A percentile compares a stretch with the other conserved stretches of the same genome.
Conservation (phyloP, 1,140 invertebrate genomes). For the Hycleus phaleratus region DNA sequence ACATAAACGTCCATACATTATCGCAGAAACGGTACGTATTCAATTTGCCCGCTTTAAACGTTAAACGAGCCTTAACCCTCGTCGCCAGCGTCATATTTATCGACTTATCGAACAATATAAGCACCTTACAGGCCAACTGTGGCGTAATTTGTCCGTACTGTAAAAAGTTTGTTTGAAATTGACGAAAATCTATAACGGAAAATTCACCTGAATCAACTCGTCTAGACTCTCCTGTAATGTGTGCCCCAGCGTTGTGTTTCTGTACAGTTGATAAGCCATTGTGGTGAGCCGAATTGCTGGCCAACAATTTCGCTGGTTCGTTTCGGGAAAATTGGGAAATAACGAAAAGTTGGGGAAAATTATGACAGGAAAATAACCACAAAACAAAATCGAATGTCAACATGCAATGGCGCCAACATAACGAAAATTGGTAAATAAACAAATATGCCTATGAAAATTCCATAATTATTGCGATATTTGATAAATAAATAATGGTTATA, state of each 20-base stretch:
- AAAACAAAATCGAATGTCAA: conserved; percentile 9
- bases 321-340: too few relatives aligned
- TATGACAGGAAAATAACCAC: background rate
- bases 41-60: conserved; percentile 94
- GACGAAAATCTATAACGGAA: background rate
- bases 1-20: conserved; percentile 99
- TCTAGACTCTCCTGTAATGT: conserved; percentile 94
- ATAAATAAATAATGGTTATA: too few relatives aligned
- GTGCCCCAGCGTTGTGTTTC: conserved; percentile 95
- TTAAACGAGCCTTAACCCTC: conserved; percentile 84
- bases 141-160: conserved; percentile 95
- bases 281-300: background rate
- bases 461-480: too few relatives aligned
- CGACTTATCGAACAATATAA: conserved; percentile 94
- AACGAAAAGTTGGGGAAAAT: too few relatives aligned
- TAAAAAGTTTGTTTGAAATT: conserved; percentile 24
- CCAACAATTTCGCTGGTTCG: too few relatives aligned
- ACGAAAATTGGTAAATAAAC: background rate
- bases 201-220: conserved; percentile 75
- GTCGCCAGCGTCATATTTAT: conserved; percentile 93
- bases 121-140: conserved; percentile 81
- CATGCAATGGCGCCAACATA: background rate
- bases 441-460: too few relatives aligned
- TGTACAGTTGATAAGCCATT: conserved; percentile 95
- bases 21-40: conserved; percentile 99